These are phyloP conservation scores for Alviniconcha marisindica DNA, from an alignment of 1,140 invertebrate species.

Conservation along the genomic window DNA sequence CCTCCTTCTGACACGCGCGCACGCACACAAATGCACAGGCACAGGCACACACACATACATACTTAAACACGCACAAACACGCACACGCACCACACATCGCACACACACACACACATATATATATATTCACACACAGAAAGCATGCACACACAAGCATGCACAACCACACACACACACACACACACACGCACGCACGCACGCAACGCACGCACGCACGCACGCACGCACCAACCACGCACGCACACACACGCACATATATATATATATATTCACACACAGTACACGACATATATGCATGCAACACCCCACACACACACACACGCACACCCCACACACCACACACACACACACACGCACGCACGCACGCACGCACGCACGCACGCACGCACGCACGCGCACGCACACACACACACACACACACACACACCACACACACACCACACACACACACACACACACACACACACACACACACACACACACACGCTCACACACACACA, in stretches of 20 bases:
- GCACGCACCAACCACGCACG: neutral
- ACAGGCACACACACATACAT: too few relatives aligned
- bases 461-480: slow-evolving; percentile 5
- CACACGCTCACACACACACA: neutral
- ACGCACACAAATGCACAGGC: too few relatives aligned
- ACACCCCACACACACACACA: neutral
- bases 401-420: neutral
- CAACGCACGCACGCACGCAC: too few relatives aligned
- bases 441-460: neutral
- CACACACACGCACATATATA: neutral
- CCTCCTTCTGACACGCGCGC: neutral
- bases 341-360: neutral
- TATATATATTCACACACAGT: neutral
- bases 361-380: neutral
- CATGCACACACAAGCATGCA: too few relatives aligned
- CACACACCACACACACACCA: too few relatives aligned
- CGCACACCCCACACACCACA: neutral
- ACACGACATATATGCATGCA: too few relatives aligned
- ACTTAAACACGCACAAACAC: too few relatives aligned
- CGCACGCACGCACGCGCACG: neutral
- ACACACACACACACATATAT: too few relatives aligned
- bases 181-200: too few relatives aligned
- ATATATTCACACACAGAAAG: too few relatives aligned
- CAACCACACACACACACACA: too few relatives aligned
- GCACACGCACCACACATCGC: too few relatives aligned